Evolutionary conservation across 92 coral and sea anemone species (phyloP).

Genomic region (Phenganax marumi): DNA sequence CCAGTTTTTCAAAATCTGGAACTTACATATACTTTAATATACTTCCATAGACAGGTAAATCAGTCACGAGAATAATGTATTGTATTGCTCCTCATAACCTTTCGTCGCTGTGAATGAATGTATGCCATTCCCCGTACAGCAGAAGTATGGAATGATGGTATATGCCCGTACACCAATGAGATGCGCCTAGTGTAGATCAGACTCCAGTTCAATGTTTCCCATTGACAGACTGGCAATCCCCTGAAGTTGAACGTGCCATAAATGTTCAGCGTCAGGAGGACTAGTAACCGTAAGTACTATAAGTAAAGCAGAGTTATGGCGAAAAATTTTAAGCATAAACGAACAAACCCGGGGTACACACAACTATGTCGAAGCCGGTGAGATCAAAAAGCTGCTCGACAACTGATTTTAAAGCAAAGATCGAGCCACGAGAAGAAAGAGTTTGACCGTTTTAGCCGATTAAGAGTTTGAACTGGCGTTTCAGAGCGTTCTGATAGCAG

Average conservation of each 20-base stretch:
- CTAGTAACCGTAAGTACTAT: slow-evolving; percentile 82
- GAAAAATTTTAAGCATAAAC: slow-evolving; percentile 70
- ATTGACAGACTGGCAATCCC: slow-evolving; percentile 66
- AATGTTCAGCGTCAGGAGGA: slow-evolving; percentile 71
- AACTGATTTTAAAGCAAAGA: slow-evolving; percentile 73
- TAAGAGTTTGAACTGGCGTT: slow-evolving; percentile 17
- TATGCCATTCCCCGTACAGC: slow-evolving; percentile 79
- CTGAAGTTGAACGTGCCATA: slow-evolving; percentile 58
- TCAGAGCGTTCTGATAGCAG: slow-evolving; percentile 23
- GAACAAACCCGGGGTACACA: slow-evolving; percentile 76
- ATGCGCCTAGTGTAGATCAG: slow-evolving; percentile 80
- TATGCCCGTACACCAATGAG: slow-evolving; percentile 79
- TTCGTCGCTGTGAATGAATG: slow-evolving; percentile 66
- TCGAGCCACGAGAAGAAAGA: slow-evolving; percentile 80
- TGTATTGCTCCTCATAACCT: slow-evolving; percentile 74
- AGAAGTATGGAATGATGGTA: slow-evolving; percentile 66
- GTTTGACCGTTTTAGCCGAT: slow-evolving; percentile 53
- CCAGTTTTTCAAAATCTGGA: background rate
- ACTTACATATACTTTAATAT: background rate
- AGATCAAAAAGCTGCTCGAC: slow-evolving; percentile 81
- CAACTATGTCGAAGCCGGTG: slow-evolving; percentile 84
- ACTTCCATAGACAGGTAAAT: slow-evolving; percentile 76
- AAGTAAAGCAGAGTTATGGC: slow-evolving; percentile 71
- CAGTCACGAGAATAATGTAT: slow-evolving; percentile 76
- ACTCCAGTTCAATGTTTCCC: slow-evolving; percentile 62